Evolutionary conservation across 2,888 invertebrate species (phyloP).

Genomic region (Hydraecia micacea): DNA sequence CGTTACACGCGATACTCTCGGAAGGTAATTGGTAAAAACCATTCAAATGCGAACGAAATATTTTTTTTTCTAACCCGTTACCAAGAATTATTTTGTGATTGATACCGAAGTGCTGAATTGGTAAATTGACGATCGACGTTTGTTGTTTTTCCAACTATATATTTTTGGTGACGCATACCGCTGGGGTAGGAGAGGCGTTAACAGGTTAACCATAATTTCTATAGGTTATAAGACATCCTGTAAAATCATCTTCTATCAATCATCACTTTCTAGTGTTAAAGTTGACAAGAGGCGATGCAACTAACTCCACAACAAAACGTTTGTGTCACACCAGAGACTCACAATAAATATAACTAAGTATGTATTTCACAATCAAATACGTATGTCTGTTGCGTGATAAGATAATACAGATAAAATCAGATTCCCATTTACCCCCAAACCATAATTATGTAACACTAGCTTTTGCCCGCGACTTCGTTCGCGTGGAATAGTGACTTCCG

Average conservation of each 20-base stretch:
- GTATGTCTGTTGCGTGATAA: neutral
- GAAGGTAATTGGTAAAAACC: constrained; percentile 38
- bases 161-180: too few species aligned
- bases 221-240: too few species aligned
- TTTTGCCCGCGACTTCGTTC: too few species aligned
- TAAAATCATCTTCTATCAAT: neutral
- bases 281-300: neutral
- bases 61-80: constrained; percentile 5
- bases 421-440: constrained; percentile 1
- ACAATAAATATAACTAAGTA: neutral
- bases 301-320: too few species aligned
- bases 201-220: neutral
- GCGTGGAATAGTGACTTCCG: too few species aligned
- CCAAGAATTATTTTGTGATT: constrained; percentile 17
- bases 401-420: constrained; percentile 17
- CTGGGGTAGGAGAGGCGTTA: neutral
- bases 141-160: neutral
- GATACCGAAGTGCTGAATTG: neutral
- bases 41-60: neutral
- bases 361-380: too few species aligned
- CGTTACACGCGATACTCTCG: constrained; percentile 25
- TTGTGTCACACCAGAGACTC: neutral
- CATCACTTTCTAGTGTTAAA: neutral
- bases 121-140: neutral
- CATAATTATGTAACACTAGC: constrained; percentile 37